Percentiles rank a stretch among this genome's conserved stretches.
Conservation (phyloP, 2,888 invertebrate species). For the Operophtera brumata region DNA sequence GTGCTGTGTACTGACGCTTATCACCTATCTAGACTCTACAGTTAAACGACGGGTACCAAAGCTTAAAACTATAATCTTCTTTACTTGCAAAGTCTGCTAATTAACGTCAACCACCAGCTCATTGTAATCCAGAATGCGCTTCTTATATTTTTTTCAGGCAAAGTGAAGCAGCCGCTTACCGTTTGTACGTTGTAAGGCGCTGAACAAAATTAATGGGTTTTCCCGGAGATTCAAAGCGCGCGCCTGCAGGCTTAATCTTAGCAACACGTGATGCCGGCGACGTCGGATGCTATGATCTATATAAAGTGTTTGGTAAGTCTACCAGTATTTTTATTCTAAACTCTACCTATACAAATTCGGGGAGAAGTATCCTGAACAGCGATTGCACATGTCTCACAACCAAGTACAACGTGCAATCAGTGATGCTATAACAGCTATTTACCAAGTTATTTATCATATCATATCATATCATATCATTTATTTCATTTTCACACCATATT, state of each 20-base stretch:
- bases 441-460: no score
- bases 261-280: slow-evolving; percentile 49
- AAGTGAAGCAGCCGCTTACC: slow-evolving; percentile 51
- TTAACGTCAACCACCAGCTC: slow-evolving; percentile 41
- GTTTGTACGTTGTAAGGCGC: slow-evolving; percentile 59
- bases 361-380: no score
- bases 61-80: slow-evolving; percentile 8
- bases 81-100: slow-evolving; percentile 17
- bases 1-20: no score
- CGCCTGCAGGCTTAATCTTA: slow-evolving; percentile 55
- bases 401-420: no score
- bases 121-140: slow-evolving; percentile 51
- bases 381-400: no score
- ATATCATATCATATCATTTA: no score
- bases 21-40: no score
- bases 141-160: slow-evolving; percentile 55
- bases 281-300: slow-evolving; percentile 26
- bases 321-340: neutral
- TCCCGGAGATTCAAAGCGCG: slow-evolving; percentile 40
- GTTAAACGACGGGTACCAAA: no score
- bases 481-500: no score
- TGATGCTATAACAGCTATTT: no score
- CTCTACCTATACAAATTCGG: neutral
- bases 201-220: slow-evolving; percentile 67
- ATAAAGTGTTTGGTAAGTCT: slow-evolving; percentile 8